Base-by-base conservation (phyloP, 2,888 invertebrate genomes). In the Emmelina monodactyla region DNA sequence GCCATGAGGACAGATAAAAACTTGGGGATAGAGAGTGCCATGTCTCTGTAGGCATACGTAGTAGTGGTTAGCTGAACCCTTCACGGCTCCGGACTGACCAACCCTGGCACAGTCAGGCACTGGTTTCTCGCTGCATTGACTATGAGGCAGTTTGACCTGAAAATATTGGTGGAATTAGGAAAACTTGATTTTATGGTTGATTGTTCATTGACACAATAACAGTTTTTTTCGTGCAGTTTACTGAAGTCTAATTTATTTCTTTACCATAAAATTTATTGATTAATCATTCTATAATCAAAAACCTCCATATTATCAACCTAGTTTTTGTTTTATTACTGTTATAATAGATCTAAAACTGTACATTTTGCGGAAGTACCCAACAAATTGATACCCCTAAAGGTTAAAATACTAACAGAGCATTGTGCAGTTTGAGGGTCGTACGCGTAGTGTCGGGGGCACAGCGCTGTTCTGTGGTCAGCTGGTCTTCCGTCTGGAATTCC, bases 1-100 rank as follows among this genome's bases (percentile, higher is more conserved):
- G 5, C 79, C 79, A 35, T 76, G 65, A 0, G 79, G 79, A 30
- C 79, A 79, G 29, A 78, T 61, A 49, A 79, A 76, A 13, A 79
- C 44, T 47, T 78, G 78, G 2, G 79, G 73, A 14, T 63, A 58
- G 0, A 73, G 34, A 0, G 15, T 25, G 0, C 59, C 56, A 0
- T 55, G 42, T 29, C 58, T 70, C 13, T 49, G 49, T 2, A 76
- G 52, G 28, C 79, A 79, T 1, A 78, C 67, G 50, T 66, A 78
- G 49, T 79, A 79, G 45, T 78, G 69, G 42, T 75, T 73, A 5
- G 61, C 52, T 37, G 75, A 73, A 14, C 43, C 28, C 0, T 50
- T 42, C 2, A 78, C 38, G 0, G 55, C 62, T 1, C 65, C 73
- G 5, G 58, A 60, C 38, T 72, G 64, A 0, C 75, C 78, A 0